Base-by-base conservation (phyloP, 2,113 vertebrate genomes). In the Megaceryle maxima region DNA sequence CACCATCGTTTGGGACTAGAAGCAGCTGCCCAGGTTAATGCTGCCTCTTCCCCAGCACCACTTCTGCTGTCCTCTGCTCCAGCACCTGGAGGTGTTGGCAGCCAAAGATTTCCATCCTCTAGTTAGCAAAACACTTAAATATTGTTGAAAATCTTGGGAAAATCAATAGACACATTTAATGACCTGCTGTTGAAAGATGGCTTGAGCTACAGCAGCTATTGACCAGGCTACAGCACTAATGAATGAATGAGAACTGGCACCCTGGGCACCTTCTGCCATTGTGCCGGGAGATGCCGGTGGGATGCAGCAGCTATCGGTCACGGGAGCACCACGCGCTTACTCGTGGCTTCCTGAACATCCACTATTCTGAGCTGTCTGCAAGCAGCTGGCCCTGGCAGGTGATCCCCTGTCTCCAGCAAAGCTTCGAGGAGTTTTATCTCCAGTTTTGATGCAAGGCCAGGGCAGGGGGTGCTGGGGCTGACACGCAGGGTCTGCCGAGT, bases 401-500 rank as follows among this genome's bases (percentile, higher is more conserved):
- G 29, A 62, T 6, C 21, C 63, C 37, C 60, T 76, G 10, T 14
- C 18, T 29, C 46, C 59, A 44, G 37, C 57, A 16, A 50, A 51
- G 67, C 73, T 63, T 46, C 1, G 0, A 41, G 55, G 48, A 69
- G 17, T 31, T 69, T 64, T 33, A 37, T 46, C 50, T 29, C 24
- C 70, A 53, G 63, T 62, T 48, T 53, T 1, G 8, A 35, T 28
- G 3, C 35, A 7, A 46, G 43, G 33, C 43, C 19, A 39, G 33
- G 37, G 43, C 57, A 41, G 21, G 9, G 29, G 3, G 5, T 31
- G 51, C 26, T 2, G 1, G 43, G 31, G 60, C n/a, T 90, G 79
- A 3, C 0, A 0, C 1, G 1, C 2, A 8, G 57, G 48, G 16
- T 24, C 8, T 78, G 79, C 59, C 0, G 13, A 21, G 33, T 0